Evolutionary conservation across 1,140 invertebrate genomes (phyloP), one percentile per base, ranked within the genome.

Genomic region (Xylocopa sonorina): DNA sequence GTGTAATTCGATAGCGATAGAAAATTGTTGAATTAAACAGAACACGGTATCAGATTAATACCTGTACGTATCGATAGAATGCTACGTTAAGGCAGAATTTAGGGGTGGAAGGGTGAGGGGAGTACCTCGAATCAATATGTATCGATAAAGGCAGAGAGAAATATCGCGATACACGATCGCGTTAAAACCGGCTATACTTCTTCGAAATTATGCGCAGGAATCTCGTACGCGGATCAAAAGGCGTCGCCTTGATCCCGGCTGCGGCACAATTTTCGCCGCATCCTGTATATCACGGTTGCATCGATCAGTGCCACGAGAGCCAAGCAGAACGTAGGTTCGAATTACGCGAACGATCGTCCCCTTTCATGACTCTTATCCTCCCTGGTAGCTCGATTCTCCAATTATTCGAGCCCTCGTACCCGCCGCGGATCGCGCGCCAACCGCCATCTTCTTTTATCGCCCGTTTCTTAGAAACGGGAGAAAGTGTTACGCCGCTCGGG

Each of bases 221-320:
- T 9, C 12, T 27, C 24, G 24, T 3, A 5, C 1, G 24, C 3
- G 12, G 34, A 5, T 60, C 21, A 12, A 34, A 34, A 14, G 57
- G 9, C 34, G 10, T n/a, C 32, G n/a, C 10, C 62, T 2, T 1
- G 12, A 9, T 21, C 24, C 14, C 7, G 41, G 46, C 29, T 24
- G 24, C n/a, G 14, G 16, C 41, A 46, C 41, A 64, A 66, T 67
- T 67, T 67, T 67, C 64, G 46, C 43, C 43, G 43, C 64, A 67
- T 27, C 51, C 55, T 74, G n/a, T 74, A 63, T 48, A 74, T 63
- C 55, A 16, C 18, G 32, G 43, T n/a, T 73, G 71, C 57, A 73
- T 73, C 71, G 71, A 73, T 73, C 71, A 73, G 71, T 63, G 71
- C 57, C 71, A 73, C 29, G 41, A 74, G 57, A 57, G 48, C 50